Conservation (phyloP, 2,888 invertebrate genomes). For the Cheiracanthium punctorium region DNA sequence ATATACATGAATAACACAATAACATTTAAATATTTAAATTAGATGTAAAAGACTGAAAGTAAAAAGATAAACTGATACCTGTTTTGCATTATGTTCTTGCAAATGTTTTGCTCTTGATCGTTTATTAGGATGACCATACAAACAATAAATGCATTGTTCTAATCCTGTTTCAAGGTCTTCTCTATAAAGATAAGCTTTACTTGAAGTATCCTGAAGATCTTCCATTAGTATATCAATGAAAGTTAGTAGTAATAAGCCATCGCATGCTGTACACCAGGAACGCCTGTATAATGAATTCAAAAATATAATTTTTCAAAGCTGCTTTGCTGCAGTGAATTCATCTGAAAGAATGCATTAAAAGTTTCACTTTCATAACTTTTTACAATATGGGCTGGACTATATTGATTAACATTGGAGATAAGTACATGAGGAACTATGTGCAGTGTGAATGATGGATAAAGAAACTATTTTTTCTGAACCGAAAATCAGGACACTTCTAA, state of each 20-base stretch:
- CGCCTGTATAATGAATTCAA: slow-evolving; percentile 77
- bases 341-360: no score
- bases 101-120: slow-evolving; percentile 83
- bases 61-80: slow-evolving; percentile 78
- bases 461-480: no score
- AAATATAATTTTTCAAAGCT: no score
- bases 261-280: slow-evolving; percentile 86
- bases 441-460: no score
- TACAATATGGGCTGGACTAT: no score
- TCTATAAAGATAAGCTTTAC: slow-evolving; percentile 72
- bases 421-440: no score
- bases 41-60: no score
- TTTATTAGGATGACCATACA: slow-evolving; percentile 88
- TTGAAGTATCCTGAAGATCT: slow-evolving; percentile 72
- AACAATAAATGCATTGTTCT: slow-evolving; percentile 90
- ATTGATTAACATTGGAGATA: no score
- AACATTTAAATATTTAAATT: no score
- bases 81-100: slow-evolving; percentile 85
- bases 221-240: slow-evolving; percentile 82
- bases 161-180: slow-evolving; percentile 84
- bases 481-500: no score
- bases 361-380: no score
- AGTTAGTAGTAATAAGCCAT: slow-evolving; percentile 86
- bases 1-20: no score
- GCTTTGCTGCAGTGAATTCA: background rate